Evolutionary conservation across 1,140 invertebrate species (phyloP).

Genomic region (Drosophila bifasciata): DNA sequence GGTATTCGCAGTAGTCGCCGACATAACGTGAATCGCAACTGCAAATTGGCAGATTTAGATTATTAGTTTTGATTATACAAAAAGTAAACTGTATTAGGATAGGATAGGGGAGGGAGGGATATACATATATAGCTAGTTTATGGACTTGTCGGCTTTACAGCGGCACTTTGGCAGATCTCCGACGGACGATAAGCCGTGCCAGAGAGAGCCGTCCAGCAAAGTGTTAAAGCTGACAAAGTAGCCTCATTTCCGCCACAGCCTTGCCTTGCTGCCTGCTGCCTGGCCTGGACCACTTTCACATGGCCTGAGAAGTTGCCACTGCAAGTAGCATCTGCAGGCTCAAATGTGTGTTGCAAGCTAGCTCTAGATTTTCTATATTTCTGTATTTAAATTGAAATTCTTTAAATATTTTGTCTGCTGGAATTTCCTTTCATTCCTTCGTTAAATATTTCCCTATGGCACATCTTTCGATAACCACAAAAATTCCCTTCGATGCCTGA

Average conservation of each 20-base stretch:
- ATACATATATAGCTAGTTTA: slow-evolving; percentile 41
- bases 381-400: too few relatives aligned
- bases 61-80: too few relatives aligned
- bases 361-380: too few relatives aligned
- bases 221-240: slow-evolving; percentile 77
- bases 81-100: not conserved
- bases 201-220: slow-evolving; percentile 15
- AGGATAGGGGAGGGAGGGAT: slow-evolving; percentile 14
- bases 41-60: slow-evolving; percentile 83
- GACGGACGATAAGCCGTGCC: slow-evolving; percentile 42
- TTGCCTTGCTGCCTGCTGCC: too few relatives aligned
- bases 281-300: slow-evolving; percentile 32
- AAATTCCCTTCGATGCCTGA: not conserved
- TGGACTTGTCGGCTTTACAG: slow-evolving; percentile 30
- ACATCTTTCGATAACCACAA: not conserved
- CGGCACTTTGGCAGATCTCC: slow-evolving; percentile 45
- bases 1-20: slow-evolving; percentile 96
- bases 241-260: slow-evolving; percentile 61
- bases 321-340: too few relatives aligned
- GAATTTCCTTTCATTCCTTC: too few relatives aligned
- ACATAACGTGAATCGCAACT: slow-evolving; percentile 96
- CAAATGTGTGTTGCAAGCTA: too few relatives aligned
- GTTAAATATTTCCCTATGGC: too few relatives aligned
- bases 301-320: slow-evolving; percentile 1
- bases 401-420: too few relatives aligned